phyloP scores from a whole-genome alignment of 2,888 invertebrate species.

The Tromatobia lineatoria region DNA sequence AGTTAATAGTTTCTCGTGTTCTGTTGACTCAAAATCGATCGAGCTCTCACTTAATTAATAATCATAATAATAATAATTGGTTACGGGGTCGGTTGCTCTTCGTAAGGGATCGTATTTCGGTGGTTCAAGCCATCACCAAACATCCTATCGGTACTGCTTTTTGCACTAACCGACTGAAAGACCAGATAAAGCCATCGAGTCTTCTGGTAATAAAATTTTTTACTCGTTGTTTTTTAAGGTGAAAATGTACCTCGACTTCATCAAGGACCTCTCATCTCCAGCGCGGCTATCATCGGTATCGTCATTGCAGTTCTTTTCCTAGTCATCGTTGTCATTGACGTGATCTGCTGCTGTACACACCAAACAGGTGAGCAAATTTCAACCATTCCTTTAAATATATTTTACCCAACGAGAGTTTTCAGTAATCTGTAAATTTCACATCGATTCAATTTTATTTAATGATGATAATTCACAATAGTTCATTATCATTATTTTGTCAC shows the following conservation, averaged over 20 bases:
- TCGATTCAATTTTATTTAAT: too few relatives aligned
- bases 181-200: not conserved
- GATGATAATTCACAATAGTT: too few relatives aligned
- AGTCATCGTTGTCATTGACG: constrained; percentile 91
- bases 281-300: constrained; percentile 93
- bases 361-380: constrained; percentile 85
- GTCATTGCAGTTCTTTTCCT: constrained; percentile 93
- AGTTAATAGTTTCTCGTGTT: constrained; percentile 32
- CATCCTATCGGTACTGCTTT: constrained; percentile 82
- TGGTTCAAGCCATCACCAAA: constrained; percentile 80
- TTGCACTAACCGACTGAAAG: constrained; percentile 82
- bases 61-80: constrained; percentile 22
- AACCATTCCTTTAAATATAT: not conserved
- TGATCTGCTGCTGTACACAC: constrained; percentile 91
- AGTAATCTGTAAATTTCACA: too few relatives aligned
- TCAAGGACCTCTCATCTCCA: constrained; percentile 88
- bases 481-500: too few relatives aligned
- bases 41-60: constrained; percentile 17
- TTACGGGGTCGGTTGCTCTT: constrained; percentile 55
- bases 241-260: constrained; percentile 81
- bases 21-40: constrained; percentile 20
- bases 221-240: constrained; percentile 76
- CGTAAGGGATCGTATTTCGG: constrained; percentile 56
- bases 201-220: constrained; percentile 36
- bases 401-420: not conserved